A percentile compares a stretch with the other conserved stretches of the same genome.
These are phyloP conservation scores for Buceros bicornis DNA, from an alignment of 2,797 vertebrate genomes.

Conservation along the genomic window DNA sequence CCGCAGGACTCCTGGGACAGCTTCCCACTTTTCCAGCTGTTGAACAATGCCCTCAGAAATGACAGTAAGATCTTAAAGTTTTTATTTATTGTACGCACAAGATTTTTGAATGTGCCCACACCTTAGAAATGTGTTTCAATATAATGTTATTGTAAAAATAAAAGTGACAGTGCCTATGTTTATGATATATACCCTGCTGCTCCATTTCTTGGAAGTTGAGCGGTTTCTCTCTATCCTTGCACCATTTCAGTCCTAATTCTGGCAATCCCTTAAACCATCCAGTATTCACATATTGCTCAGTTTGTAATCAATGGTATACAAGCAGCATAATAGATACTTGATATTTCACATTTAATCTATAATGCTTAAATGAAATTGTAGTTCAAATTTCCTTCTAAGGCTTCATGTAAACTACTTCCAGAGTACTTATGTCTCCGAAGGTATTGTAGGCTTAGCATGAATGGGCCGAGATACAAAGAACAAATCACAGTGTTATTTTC, in stretches of 20 bases:
- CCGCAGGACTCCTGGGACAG: constrained; percentile 93
- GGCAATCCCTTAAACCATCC: background rate
- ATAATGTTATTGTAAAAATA: background rate
- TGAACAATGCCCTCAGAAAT: constrained; percentile 92
- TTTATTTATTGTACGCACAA: background rate
- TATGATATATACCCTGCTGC: background rate
- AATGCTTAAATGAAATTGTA: background rate
- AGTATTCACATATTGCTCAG: background rate
- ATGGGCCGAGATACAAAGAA: background rate
- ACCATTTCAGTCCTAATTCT: background rate
- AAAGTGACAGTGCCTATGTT: background rate
- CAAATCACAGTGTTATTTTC: background rate
- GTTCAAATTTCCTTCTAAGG: background rate
- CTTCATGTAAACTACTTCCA: background rate
- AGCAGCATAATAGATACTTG: background rate
- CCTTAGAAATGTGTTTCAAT: background rate
- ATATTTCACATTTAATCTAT: background rate
- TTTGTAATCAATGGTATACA: background rate
- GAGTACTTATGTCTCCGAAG: background rate
- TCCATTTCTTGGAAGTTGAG: background rate
- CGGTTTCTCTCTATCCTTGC: background rate
- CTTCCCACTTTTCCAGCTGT: constrained; percentile 95
- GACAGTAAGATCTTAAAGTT: constrained; percentile 85
- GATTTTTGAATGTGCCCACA: background rate
- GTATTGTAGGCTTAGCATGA: background rate